A percentile compares a stretch with the other conserved stretches of the same genome.
Evolutionary conservation across 2,888 invertebrate species (phyloP).

Genomic region (Gordius sp.): DNA sequence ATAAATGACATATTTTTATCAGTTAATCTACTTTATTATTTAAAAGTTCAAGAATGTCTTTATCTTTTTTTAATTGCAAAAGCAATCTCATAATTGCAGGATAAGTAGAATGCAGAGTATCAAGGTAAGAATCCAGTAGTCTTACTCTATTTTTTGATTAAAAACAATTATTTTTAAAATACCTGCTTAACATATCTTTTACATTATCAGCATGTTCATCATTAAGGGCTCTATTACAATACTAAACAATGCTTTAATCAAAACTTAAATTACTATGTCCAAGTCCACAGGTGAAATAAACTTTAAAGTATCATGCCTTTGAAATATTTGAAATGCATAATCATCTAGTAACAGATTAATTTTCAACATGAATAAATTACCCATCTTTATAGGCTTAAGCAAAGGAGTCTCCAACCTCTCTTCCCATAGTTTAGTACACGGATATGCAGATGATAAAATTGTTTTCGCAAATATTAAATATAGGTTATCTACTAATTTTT

Average conservation of each 20-base stretch:
- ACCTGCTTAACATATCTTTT: neutral
- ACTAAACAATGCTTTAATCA: conserved; percentile 3
- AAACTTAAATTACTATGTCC: neutral
- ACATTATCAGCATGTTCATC: conserved; percentile 11
- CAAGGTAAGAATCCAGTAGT: neutral
- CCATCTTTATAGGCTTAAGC: conserved; percentile 8
- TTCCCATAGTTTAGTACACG: neutral
- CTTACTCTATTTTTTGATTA: neutral
- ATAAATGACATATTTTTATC: neutral
- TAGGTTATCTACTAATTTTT: too few relatives aligned
- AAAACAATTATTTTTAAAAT: neutral
- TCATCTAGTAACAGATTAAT: neutral
- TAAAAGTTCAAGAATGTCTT: neutral
- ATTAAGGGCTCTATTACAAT: neutral
- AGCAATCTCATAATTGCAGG: neutral
- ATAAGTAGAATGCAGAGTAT: neutral
- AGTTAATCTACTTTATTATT: neutral
- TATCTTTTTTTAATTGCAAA: neutral
- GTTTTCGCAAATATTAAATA: neutral
- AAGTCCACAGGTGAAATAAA: neutral
- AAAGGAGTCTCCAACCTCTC: neutral
- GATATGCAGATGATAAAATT: neutral
- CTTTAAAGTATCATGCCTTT: neutral
- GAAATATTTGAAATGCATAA: conserved; percentile 13
- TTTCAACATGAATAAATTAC: neutral